A percentile compares a stretch with the other conserved stretches of the same genome.
phyloP scores from a whole-genome alignment of 2,888 invertebrate genomes.

The Ypsolopha scabrella region DNA sequence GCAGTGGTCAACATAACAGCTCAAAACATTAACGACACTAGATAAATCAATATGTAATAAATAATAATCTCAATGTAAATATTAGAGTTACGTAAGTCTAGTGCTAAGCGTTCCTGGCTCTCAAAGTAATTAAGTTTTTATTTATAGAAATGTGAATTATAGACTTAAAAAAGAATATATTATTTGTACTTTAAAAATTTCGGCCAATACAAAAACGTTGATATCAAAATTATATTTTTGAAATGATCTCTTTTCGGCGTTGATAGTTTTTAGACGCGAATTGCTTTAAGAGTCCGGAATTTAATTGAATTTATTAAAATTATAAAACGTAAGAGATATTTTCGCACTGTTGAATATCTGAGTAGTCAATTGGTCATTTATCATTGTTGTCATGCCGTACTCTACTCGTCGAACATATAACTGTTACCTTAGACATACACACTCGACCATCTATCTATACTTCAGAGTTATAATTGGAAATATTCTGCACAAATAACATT shows the following conservation, averaged over 20 bases:
- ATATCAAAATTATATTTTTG: slow-evolving; percentile 68
- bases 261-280: slow-evolving; percentile 47
- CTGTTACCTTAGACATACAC: not conserved
- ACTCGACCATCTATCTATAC: not conserved
- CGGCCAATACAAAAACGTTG: slow-evolving; percentile 61
- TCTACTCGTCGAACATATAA: not conserved
- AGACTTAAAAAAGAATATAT: slow-evolving; percentile 28
- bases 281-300: slow-evolving; percentile 69
- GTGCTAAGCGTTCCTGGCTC: slow-evolving; percentile 65
- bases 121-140: slow-evolving; percentile 66
- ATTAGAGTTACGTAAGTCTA: slow-evolving; percentile 48
- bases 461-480: not conserved
- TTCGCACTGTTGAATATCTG: slow-evolving; percentile 59
- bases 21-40: slow-evolving; percentile 64
- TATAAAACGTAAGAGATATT: slow-evolving; percentile 62
- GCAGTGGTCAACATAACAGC: slow-evolving; percentile 44
- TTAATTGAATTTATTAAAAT: slow-evolving; percentile 64
- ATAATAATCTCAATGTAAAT: slow-evolving; percentile 66
- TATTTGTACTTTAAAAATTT: slow-evolving; percentile 55
- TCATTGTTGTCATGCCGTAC: slow-evolving; percentile 27
- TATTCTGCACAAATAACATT: slow-evolving; percentile 1
- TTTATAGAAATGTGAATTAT: slow-evolving; percentile 50
- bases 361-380: slow-evolving; percentile 46
- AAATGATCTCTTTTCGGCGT: slow-evolving; percentile 68
- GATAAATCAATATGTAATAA: slow-evolving; percentile 60